Evolutionary conservation across 2,797 vertebrate species (phyloP), one percentile per base, ranked within the genome.

Genomic region (Acridotheres tristis): DNA sequence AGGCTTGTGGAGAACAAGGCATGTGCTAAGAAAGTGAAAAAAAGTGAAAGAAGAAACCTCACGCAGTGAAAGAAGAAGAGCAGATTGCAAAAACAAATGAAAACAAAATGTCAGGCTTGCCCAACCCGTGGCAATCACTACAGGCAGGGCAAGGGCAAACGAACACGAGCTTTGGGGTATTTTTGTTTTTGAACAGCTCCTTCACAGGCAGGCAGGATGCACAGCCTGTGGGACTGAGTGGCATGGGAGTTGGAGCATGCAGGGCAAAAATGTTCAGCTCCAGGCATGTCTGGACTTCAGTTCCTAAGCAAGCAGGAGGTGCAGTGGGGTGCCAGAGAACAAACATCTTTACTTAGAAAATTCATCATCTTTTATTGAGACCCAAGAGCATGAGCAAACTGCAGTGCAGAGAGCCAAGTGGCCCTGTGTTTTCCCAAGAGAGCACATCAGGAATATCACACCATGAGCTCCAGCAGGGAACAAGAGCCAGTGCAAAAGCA

Each of bases 391-490:
- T 0, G 13, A 82, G 48, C 36, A 48, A 88, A 53, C 22, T 11
- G 7, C 2, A 38, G 17, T 4, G 73, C 68, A 48, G 23, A 19
- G 16, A 43, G 27, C 14, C 27, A 82, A 42, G 29, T 6, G 1
- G 1, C 13, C 9, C 4, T 1, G 4, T 32, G 62, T 18, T 54
- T 51, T 73, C 40, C 20, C 0, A 0, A 3, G 0, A 10, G 16
- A 16, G 61, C 1, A 3, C 34, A 54, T 36, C 11, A 20, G 4
- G 30, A 73, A 26, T 74, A 27, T 50, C 21, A 9, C 17, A 1
- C 30, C 32, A 5, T 17, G 27, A 82, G 9, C 45, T 71, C 51
- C 4, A 4, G 34, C 26, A 48, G 20, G 36, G 45, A 53, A 8
- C 16, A 57, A 22, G 25, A 57, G 73, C 25, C 81, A 65, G 34